phyloP scores from a whole-genome alignment of 2,888 invertebrate genomes.

The Brachynemurus nebulosus region DNA sequence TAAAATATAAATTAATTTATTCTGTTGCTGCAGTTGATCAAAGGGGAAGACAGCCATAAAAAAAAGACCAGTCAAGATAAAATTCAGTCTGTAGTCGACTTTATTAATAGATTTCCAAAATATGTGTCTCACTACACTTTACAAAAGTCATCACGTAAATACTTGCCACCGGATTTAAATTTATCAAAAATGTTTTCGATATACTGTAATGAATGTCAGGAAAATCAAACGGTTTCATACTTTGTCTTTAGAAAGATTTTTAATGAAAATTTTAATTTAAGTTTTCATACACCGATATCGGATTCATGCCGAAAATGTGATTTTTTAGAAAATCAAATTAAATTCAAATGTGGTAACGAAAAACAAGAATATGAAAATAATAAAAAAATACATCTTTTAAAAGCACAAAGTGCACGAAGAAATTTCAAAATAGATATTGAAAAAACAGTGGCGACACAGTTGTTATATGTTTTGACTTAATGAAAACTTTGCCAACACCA shows the following conservation, averaged over 20 bases:
- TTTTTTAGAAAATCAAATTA: neutral
- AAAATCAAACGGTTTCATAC: neutral
- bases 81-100: neutral
- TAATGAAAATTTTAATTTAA: neutral
- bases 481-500: conserved; percentile 18
- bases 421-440: conserved; percentile 3
- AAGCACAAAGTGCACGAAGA: conserved; percentile 4
- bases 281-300: neutral
- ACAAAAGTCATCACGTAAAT: neutral
- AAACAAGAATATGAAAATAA: neutral
- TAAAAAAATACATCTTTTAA: conserved; percentile 5
- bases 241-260: neutral
- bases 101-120: neutral
- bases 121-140: neutral
- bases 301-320: neutral
- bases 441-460: conserved; percentile 6
- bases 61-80: neutral
- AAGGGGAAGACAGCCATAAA: neutral
- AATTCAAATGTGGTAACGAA: neutral
- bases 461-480: conserved; percentile 16
- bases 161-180: neutral
- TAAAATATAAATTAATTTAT: conserved; percentile 1
- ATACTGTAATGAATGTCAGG: neutral
- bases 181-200: neutral
- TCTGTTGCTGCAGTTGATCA: neutral